These are phyloP conservation scores for Tortricodes alternella DNA, from an alignment of 2,888 invertebrate species.

Conservation along the genomic window DNA sequence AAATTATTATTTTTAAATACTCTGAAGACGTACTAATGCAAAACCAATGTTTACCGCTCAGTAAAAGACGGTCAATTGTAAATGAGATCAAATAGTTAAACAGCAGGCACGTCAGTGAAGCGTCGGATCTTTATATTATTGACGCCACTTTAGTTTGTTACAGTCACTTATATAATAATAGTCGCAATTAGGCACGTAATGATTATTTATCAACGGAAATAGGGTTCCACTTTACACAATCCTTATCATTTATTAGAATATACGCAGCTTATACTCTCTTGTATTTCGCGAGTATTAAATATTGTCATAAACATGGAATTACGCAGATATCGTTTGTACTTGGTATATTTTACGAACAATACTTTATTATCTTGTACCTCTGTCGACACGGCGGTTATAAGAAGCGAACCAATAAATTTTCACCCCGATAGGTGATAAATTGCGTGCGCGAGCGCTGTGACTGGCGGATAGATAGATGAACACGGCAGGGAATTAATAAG, in stretches of 20 bases:
- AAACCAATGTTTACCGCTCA: too few species aligned
- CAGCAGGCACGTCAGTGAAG: too few species aligned
- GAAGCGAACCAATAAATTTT: conserved; percentile 19
- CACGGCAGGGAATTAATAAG: conserved; percentile 9
- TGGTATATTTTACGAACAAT: conserved; percentile 9
- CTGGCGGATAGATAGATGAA: conserved; percentile 20
- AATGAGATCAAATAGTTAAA: too few species aligned
- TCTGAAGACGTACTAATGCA: too few species aligned
- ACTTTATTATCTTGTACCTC: conserved; percentile 17
- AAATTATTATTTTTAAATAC: too few species aligned
- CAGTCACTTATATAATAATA: conserved; percentile 9
- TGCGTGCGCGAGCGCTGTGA: conserved; percentile 10
- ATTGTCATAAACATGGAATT: background rate
- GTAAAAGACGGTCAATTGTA: too few species aligned
- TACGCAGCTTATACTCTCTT: background rate
- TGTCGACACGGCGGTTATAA: conserved; percentile 10
- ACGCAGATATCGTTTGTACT: background rate
- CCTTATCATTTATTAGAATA: background rate
- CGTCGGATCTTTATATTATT: too few species aligned
- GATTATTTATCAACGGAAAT: background rate
- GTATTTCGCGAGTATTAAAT: conserved; percentile 1
- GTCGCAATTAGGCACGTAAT: too few species aligned
- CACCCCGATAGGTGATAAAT: conserved; percentile 24
- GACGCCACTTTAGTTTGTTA: background rate
- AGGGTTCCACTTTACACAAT: background rate